A percentile compares a stretch with the other conserved stretches of the same genome.
Conservation (phyloP, 2,113 vertebrate species). For the Aleadryas rufinucha region DNA sequence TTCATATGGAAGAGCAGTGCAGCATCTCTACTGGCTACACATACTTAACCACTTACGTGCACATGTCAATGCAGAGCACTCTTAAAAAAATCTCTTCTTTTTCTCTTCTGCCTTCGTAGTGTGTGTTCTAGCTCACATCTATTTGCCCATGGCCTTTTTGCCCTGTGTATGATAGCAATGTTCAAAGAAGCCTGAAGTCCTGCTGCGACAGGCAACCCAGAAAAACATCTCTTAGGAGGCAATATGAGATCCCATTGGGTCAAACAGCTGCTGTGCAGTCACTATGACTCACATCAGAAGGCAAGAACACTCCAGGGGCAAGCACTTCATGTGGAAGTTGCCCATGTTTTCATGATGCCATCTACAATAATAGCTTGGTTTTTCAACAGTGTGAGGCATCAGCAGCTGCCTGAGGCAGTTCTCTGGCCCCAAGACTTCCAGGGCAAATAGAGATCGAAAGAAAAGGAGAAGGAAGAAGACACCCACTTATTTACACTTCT, state of each 20-base stretch:
- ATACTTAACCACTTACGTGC: not conserved
- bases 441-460: not conserved
- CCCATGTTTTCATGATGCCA: not conserved
- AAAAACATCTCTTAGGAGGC: conserved; percentile 7
- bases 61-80: not conserved
- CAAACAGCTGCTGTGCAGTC: not conserved
- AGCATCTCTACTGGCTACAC: not conserved
- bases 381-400: not conserved
- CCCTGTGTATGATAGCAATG: not conserved
- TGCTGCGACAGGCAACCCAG: conserved; percentile 3
- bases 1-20: not conserved
- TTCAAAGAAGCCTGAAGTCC: conserved; percentile 17
- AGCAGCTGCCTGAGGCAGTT: not conserved
- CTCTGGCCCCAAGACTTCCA: not conserved
- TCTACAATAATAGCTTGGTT: not conserved
- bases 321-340: not conserved
- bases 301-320: not conserved
- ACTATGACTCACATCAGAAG: conserved; percentile 14
- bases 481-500: not conserved
- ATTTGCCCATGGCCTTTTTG: not conserved
- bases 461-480: not conserved
- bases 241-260: not conserved
- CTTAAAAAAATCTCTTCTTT: not conserved
- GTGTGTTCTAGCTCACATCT: not conserved
- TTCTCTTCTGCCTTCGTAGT: not conserved